Evolutionary conservation across 2,888 invertebrate species (phyloP).

Genomic region (Orthosia gothica): DNA sequence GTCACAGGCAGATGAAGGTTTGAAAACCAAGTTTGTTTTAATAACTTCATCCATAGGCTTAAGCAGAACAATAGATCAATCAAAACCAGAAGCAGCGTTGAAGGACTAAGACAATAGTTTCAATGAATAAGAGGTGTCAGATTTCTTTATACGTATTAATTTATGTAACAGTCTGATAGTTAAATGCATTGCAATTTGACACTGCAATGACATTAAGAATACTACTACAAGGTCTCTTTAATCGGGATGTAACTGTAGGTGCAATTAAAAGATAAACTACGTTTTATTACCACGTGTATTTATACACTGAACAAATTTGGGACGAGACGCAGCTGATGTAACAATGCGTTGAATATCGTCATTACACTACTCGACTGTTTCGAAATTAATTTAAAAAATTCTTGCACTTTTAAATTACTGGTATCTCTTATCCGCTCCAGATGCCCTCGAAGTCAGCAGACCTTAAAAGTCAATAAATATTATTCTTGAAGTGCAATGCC

Average conservation of each 20-base stretch:
- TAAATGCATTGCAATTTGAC: slow-evolving; percentile 50
- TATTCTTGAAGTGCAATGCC: background rate
- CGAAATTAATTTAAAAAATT: background rate
- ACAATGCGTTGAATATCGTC: slow-evolving; percentile 42
- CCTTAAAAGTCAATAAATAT: background rate
- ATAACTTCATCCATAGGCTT: background rate
- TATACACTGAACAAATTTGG: slow-evolving; percentile 36
- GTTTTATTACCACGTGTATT: slow-evolving; percentile 37
- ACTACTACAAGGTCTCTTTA: slow-evolving; percentile 42
- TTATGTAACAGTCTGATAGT: slow-evolving; percentile 12
- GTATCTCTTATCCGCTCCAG: background rate
- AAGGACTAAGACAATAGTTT: slow-evolving; percentile 35
- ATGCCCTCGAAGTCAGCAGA: slow-evolving; percentile 1
- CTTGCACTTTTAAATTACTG: slow-evolving; percentile 1
- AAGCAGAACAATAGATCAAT: background rate
- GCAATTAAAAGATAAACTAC: slow-evolving; percentile 44
- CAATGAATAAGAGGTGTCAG: slow-evolving; percentile 36
- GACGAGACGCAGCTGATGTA: slow-evolving; percentile 60
- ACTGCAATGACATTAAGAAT: slow-evolving; percentile 24
- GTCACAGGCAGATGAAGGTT: background rate
- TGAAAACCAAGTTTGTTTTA: background rate
- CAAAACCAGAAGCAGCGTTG: slow-evolving; percentile 15
- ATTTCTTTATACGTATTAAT: slow-evolving; percentile 23
- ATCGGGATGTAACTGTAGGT: slow-evolving; percentile 45
- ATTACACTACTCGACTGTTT: slow-evolving; percentile 8